Evolutionary conservation across 2,888 invertebrate genomes (phyloP).

Genomic region (Hypomecis punctinalis): DNA sequence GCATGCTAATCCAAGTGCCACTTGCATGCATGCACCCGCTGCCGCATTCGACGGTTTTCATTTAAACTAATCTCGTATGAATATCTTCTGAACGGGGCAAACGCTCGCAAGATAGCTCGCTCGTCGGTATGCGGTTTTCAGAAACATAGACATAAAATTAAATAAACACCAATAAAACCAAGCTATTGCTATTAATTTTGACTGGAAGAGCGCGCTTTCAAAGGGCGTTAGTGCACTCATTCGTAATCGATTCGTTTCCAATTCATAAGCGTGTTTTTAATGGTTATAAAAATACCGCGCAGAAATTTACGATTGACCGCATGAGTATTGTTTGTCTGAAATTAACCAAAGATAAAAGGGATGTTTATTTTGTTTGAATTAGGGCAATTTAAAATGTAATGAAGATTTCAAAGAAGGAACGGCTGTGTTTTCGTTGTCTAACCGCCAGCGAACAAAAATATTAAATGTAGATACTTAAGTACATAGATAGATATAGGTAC

Average conservation of each 20-base stretch:
- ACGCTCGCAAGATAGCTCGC: constrained; percentile 49
- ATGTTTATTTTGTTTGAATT: constrained; percentile 2
- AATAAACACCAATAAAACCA: constrained; percentile 49
- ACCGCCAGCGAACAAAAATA: too few relatives aligned
- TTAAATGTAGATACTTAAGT: too few relatives aligned
- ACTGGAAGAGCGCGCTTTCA: constrained; percentile 11
- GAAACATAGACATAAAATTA: constrained; percentile 43
- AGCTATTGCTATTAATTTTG: constrained; percentile 18
- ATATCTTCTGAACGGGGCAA: constrained; percentile 57
- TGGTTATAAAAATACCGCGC: constrained; percentile 13
- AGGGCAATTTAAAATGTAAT: not conserved
- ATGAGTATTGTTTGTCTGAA: constrained; percentile 13
- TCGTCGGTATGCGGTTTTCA: constrained; percentile 33
- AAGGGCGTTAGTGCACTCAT: constrained; percentile 22
- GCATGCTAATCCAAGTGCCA: constrained; percentile 73
- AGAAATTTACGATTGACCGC: constrained; percentile 13
- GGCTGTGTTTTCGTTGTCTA: not conserved
- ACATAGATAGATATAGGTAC: too few relatives aligned
- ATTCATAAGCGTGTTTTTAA: constrained; percentile 24
- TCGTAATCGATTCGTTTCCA: constrained; percentile 21
- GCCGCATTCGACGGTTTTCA: constrained; percentile 57
- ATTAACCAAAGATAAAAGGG: not conserved
- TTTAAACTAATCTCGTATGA: constrained; percentile 63
- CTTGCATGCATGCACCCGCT: constrained; percentile 50
- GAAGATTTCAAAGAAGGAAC: not conserved